These are phyloP conservation scores for Varanus salvator DNA, from an alignment of 2,113 vertebrate genomes.

Conservation along the genomic window DNA sequence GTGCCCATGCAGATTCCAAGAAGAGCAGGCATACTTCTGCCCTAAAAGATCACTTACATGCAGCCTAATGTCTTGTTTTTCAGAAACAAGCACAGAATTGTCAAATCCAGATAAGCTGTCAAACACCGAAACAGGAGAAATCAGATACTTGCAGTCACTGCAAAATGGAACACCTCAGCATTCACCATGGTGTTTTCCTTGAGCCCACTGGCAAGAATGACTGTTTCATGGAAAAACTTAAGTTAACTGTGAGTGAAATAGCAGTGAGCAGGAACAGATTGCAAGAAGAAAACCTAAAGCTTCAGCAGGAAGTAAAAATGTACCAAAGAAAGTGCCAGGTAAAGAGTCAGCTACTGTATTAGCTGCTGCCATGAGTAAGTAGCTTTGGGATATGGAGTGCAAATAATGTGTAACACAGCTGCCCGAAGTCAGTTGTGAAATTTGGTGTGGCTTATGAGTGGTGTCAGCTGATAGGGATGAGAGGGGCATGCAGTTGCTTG, in stretches of 20 bases:
- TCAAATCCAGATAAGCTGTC: slow-evolving; percentile 64
- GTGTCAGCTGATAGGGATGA: neutral
- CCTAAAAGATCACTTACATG: neutral
- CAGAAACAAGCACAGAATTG: slow-evolving; percentile 75
- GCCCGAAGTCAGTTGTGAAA: neutral
- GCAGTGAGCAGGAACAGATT: slow-evolving; percentile 73
- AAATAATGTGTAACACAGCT: neutral
- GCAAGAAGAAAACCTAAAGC: slow-evolving; percentile 79
- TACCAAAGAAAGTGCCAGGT: slow-evolving; percentile 80
- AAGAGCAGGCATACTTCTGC: neutral
- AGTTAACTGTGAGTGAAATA: slow-evolving; percentile 77
- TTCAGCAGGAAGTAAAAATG: slow-evolving; percentile 74
- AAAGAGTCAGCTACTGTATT: neutral
- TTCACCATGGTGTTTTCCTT: slow-evolving; percentile 36
- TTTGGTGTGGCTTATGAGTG: neutral
- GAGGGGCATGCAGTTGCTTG: neutral
- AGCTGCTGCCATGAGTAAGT: neutral
- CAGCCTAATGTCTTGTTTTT: slow-evolving; percentile 41
- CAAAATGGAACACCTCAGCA: slow-evolving; percentile 36
- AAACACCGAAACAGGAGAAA: slow-evolving; percentile 58
- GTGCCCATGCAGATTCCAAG: neutral
- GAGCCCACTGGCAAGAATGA: slow-evolving; percentile 61
- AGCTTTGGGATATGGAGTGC: neutral
- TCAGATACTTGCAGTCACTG: slow-evolving; percentile 44
- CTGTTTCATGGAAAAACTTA: slow-evolving; percentile 75